Evolutionary conservation across 2,888 invertebrate genomes (phyloP), one percentile per base, ranked within the genome.

Genomic region (Pardosa pseudoannulata): DNA sequence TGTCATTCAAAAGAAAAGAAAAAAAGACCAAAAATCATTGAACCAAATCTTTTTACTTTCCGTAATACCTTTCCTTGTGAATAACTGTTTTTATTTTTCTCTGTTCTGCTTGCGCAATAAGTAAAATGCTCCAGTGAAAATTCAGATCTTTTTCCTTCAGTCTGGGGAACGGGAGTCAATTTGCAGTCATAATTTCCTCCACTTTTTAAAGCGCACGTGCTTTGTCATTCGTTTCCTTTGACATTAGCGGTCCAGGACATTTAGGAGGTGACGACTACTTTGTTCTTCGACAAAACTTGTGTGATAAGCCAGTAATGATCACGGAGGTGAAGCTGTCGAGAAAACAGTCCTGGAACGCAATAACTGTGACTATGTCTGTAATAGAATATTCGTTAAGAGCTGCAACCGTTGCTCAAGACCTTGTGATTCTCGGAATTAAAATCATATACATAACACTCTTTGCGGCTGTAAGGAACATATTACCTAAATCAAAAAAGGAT

Each of bases 401-500:
- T 23, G 56, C 56, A 6, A 56, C n/a, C 5, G 23, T 56, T 56
- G 19, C 23, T 6, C 56, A 56, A n/a, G 65, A 67, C 23, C 13
- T 67, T 32, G 9, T 32, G n/a, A n/a, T 31, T 19, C 19, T 67
- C 2, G 31, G 27, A 23, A 19, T 67, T 3, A 67, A 67, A 67
- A 32, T 67, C 0, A n/a, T 31, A 32, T 16, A 3, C n/a, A 67
- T 67, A n/a, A 6, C 32, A 16, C 2, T 13, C 6, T 9, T 9
- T 0, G 16, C n/a, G 3, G 32, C 19, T 23, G 2, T 67, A n/a
- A 16, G 65, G 7, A 32, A 16, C 88, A 92, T 96, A 90, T 91
- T 94, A 19, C 94, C 95, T 0, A 93, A 91, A 0, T 93, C 93
- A 1, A 79, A 76, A 31, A 88, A 88, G 31, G 41, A 56, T 27